Evolutionary conservation across 23 tunicate genomes (phyloP).

Genomic region (Clavelina lepadiformis): DNA sequence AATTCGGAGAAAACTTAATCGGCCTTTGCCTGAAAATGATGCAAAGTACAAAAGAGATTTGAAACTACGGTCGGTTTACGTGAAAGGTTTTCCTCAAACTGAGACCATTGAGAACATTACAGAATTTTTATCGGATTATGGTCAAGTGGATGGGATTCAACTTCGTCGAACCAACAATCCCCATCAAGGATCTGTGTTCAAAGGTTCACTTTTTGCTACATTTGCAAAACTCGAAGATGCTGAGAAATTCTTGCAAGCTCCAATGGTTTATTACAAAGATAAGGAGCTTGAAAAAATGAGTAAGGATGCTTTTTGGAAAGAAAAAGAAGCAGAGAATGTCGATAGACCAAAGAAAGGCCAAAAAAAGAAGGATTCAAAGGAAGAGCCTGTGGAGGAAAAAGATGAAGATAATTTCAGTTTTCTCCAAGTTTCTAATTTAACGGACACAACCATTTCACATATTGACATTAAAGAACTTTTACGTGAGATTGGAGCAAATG

Average conservation of each 20-base stretch:
- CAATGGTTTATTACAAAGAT: constrained; percentile 83
- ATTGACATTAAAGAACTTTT: constrained; percentile 54
- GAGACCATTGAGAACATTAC: constrained; percentile 80
- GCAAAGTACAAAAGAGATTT: constrained; percentile 50
- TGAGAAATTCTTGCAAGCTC: constrained; percentile 67
- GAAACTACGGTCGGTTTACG: constrained; percentile 71
- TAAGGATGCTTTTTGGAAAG: constrained; percentile 42
- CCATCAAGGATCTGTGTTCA: constrained; percentile 46
- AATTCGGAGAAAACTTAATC: constrained; percentile 73
- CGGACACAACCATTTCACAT: constrained; percentile 65
- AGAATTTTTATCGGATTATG: constrained; percentile 70
- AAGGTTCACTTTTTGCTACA: constrained; percentile 85
- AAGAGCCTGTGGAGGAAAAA: background rate
- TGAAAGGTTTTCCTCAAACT: constrained; percentile 64
- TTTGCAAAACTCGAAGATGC: constrained; percentile 84
- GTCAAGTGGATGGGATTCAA: constrained; percentile 69
- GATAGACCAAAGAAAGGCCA: constrained; percentile 7
- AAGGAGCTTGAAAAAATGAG: constrained; percentile 61
- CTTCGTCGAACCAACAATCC: constrained; percentile 51
- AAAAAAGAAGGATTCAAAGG: constrained; percentile 14
- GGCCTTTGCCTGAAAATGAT: constrained; percentile 69
- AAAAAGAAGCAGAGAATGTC: constrained; percentile 43
- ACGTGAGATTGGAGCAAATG: constrained; percentile 32
- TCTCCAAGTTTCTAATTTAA: constrained; percentile 47
- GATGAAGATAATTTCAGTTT: constrained; percentile 18